Evolutionary conservation across 64 coral and sea anemone genomes (phyloP), one percentile per base, ranked within the genome.

Genomic region (Montipora sp.): DNA sequence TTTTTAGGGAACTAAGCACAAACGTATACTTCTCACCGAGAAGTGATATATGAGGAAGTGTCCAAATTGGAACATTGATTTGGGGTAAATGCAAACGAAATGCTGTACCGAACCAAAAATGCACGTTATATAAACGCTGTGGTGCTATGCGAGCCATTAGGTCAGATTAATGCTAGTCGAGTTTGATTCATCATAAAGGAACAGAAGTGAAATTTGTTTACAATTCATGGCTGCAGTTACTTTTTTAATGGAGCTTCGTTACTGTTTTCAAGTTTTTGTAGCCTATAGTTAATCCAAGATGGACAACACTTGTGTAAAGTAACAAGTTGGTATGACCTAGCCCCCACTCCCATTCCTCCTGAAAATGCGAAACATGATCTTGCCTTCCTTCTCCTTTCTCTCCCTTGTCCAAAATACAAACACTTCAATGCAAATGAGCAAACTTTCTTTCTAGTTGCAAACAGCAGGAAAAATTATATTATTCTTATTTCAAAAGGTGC

Each of bases 401-500:
- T n/a, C 45, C 47, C 23, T 15, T 23, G 7, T n/a, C 8, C 70
- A 72, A 50, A 85, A 71, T 71, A 16, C 82, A 71, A 72, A 71
- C 82, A 70, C 80, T 85, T 85, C n/a, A 85, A 72, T 70, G 49
- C 4, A 13, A 45, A 71, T 47, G 71, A 71, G 63, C 82, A 71
- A 85, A 85, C 82, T 85, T 49, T 63, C 61, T 23, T 69, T 85
- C 18, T 48, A 71, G 82, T 85, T 85, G 82, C 44, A 72, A 71
- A 85, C 63, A 71, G 65, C 47, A 85, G n/a, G 18, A 36, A 36
- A 13, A 70, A 85, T 63, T 63, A 48, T 47, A 71, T 63, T 85
- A 85, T 85, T 85, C 82, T 72, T 71, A 71, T 85, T 85, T 85
- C 82, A 83, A 53, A 67, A 19, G 82, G 82, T 85, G 82, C 82